A percentile compares a stretch with the other conserved stretches of the same genome.
Conservation (phyloP, 1,140 invertebrate species). For the Formica selysi region DNA sequence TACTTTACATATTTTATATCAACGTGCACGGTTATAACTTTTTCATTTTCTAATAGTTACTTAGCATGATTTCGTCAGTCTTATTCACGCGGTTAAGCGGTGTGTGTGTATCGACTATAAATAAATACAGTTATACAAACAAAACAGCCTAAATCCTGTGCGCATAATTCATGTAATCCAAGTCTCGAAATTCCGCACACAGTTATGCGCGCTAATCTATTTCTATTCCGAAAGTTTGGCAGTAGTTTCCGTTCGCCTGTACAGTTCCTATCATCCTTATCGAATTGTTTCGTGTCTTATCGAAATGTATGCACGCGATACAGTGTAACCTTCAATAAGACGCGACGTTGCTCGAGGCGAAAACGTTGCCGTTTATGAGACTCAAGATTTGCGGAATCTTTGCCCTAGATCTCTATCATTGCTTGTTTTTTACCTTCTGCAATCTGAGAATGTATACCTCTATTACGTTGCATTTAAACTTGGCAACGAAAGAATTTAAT, state of each 20-base stretch:
- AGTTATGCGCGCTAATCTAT: background rate
- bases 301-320: conserved; percentile 1
- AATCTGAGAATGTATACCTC: conserved; percentile 6
- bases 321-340: background rate
- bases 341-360: background rate
- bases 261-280: conserved; percentile 35
- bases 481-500: conserved; percentile 44
- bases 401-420: background rate
- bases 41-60: background rate
- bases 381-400: conserved; percentile 13
- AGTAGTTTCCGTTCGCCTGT: conserved; percentile 12
- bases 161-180: conserved; percentile 68
- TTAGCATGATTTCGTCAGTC: background rate
- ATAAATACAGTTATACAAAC: conserved; percentile 61
- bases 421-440: conserved; percentile 13
- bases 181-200: conserved; percentile 61
- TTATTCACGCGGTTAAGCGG: background rate
- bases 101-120: conserved; percentile 38
- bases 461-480: conserved; percentile 28
- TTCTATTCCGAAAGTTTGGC: background rate
- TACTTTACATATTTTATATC: too few species aligned
- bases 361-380: background rate
- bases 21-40: background rate
- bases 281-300: conserved; percentile 34
- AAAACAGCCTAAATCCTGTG: conserved; percentile 62